Evolutionary conservation across 2,888 invertebrate genomes (phyloP).

Genomic region (Mimas tiliae): DNA sequence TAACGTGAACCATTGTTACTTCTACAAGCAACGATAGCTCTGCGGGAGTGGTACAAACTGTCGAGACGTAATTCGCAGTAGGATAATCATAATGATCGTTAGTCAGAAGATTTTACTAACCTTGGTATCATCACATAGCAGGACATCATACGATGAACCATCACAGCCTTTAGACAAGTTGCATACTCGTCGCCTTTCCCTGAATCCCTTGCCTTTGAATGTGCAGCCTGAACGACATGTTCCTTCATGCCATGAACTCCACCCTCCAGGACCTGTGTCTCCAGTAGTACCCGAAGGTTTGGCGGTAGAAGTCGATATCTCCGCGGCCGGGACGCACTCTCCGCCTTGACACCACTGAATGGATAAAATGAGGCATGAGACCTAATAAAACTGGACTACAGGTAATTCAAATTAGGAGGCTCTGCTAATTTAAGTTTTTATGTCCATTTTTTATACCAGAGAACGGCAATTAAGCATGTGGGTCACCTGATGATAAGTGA

Average conservation of each 20-base stretch:
- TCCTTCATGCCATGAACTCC: conserved; percentile 87
- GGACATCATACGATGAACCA: conserved; percentile 87
- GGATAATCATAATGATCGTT: too few species aligned
- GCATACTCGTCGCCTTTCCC: conserved; percentile 84
- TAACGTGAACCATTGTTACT: too few species aligned
- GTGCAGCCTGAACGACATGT: conserved; percentile 88
- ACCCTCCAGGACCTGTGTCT: conserved; percentile 84
- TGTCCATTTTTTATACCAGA: too few species aligned
- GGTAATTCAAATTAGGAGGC: too few species aligned
- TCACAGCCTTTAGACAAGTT: conserved; percentile 84
- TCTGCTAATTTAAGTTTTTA: too few species aligned
- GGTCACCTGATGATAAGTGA: too few species aligned
- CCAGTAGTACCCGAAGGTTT: conserved; percentile 78
- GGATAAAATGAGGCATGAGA: too few species aligned
- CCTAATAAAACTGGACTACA: too few species aligned
- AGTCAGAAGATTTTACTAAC: conserved; percentile 51
- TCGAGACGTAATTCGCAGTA: too few species aligned
- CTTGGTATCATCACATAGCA: conserved; percentile 87
- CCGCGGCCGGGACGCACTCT: conserved; percentile 80
- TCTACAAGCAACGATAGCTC: too few species aligned
- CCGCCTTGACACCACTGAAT: conserved; percentile 88
- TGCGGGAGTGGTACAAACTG: too few species aligned
- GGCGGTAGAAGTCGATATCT: conserved; percentile 43
- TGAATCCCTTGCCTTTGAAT: conserved; percentile 85
- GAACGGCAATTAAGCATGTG: too few species aligned